Evolutionary conservation across 1,140 invertebrate species (phyloP), one percentile per base, ranked within the genome.

Genomic region (Myzus persicae): DNA sequence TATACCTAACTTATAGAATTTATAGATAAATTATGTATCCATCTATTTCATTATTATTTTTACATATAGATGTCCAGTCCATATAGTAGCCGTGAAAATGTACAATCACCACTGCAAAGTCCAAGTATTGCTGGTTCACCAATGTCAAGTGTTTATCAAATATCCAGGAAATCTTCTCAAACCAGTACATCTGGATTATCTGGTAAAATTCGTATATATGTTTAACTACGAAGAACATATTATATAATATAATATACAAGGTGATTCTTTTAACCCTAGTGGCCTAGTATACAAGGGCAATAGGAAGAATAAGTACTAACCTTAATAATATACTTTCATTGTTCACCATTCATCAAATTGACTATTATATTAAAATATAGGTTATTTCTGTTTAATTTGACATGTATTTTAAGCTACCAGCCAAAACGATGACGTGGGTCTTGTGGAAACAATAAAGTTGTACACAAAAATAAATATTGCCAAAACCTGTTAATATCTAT

Each of bases 81-180:
- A 31, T 97, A 97, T 94, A 97, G 97, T 88, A 98, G 97, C 95
- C 96, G 96, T 93, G 97, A 98, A 95, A 98, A 97, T 95, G 95
- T 98, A 51, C 93, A 96, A 92, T 95, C 96, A 7, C 97, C 97
- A 6, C 96, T 96, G 94, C 96, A 48, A 22, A 93, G 91, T 85
- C 91, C 91, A 26, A 93, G 91, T 84, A 42, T 82, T 9, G 67
- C 81, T 8, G 95, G 96, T 54, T 96, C 96, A 6, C 96, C 96
- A 31, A 94, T 96, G 9, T 96, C 96, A 81, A 94, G 93, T 48
- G 95, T 95, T 26, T 95, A 95, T 93, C 94, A 95, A 93, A 96
- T 96, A 91, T 96, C 96, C 67, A 95, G 95, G 94, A 97, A 96
- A 95, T 96, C 96, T 48, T 96, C 96, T 48, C 95, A 96, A 94